Percentiles rank a stretch among this genome's conserved stretches.
These are phyloP conservation scores for Drosophila anomalata DNA, from an alignment of 2,888 invertebrate species.

Conservation along the genomic window DNA sequence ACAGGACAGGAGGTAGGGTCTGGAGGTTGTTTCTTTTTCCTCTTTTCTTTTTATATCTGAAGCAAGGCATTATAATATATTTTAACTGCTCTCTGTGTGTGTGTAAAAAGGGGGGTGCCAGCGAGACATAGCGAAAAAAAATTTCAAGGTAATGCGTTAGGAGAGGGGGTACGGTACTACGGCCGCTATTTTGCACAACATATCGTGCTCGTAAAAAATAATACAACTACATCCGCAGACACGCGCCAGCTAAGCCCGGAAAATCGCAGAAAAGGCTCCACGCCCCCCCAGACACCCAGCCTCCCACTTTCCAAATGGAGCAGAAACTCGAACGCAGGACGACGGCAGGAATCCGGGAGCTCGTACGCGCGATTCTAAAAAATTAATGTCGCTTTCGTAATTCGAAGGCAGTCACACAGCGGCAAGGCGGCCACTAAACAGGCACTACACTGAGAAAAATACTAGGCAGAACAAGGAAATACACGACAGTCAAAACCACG, in stretches of 20 bases:
- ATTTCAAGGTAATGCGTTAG: constrained; percentile 19
- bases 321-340: constrained; percentile 61
- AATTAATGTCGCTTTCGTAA: constrained; percentile 81
- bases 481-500: neutral
- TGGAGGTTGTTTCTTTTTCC: neutral
- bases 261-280: constrained; percentile 13
- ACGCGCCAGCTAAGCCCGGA: constrained; percentile 61
- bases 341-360: constrained; percentile 23
- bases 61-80: constrained; percentile 32
- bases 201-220: constrained; percentile 78
- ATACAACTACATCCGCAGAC: constrained; percentile 77
- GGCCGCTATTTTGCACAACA: constrained; percentile 68
- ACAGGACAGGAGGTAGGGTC: neutral
- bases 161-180: neutral
- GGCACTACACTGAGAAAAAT: constrained; percentile 5
- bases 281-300: neutral
- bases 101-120: neutral
- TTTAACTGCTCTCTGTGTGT: constrained; percentile 18
- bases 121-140: constrained; percentile 3
- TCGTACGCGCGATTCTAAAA: constrained; percentile 78
- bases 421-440: constrained; percentile 29
- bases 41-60: neutral
- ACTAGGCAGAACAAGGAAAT: neutral
- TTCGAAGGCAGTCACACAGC: constrained; percentile 56
- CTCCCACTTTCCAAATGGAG: constrained; percentile 9